phyloP scores from a whole-genome alignment of 2,888 invertebrate species.

The Nipponacmea schrenckii region DNA sequence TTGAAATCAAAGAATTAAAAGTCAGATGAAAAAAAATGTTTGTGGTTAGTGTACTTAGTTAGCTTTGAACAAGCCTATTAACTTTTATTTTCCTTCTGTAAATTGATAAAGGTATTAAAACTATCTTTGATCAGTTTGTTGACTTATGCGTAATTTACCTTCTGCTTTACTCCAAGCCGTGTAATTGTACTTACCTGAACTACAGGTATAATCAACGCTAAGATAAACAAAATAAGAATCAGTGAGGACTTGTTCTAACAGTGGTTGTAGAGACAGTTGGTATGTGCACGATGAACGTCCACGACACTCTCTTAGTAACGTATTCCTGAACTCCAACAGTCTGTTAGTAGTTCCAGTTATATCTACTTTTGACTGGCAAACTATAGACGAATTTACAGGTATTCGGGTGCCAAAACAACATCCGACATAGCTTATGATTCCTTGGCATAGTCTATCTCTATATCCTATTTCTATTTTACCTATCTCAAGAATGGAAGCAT shows the following conservation, averaged over 20 bases:
- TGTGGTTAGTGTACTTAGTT: too few relatives aligned
- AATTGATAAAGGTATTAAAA: too few relatives aligned
- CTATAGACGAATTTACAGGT: neutral
- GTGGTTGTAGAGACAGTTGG: neutral
- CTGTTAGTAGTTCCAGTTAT: neutral
- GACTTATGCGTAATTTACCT: too few relatives aligned
- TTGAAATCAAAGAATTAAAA: too few relatives aligned
- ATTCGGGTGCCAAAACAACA: neutral
- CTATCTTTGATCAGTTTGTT: too few relatives aligned
- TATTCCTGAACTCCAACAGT: neutral
- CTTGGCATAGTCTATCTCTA: neutral
- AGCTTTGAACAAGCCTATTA: too few relatives aligned
- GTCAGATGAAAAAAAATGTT: too few relatives aligned
- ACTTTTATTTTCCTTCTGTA: too few relatives aligned
- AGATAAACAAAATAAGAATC: neutral
- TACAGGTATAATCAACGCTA: neutral
- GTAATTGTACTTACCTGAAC: neutral
- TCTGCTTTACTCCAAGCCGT: too few relatives aligned
- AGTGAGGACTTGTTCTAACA: neutral
- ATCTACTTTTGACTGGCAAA: neutral
- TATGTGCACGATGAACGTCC: neutral
- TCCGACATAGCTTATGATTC: neutral
- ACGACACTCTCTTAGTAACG: neutral
- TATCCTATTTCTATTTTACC: slow-evolving; percentile 3
- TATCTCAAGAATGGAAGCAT: neutral